A percentile compares a stretch with the other conserved stretches of the same genome.
Evolutionary conservation across 1,140 invertebrate species (phyloP).

Genomic region (Chironomus striatipennis): DNA sequence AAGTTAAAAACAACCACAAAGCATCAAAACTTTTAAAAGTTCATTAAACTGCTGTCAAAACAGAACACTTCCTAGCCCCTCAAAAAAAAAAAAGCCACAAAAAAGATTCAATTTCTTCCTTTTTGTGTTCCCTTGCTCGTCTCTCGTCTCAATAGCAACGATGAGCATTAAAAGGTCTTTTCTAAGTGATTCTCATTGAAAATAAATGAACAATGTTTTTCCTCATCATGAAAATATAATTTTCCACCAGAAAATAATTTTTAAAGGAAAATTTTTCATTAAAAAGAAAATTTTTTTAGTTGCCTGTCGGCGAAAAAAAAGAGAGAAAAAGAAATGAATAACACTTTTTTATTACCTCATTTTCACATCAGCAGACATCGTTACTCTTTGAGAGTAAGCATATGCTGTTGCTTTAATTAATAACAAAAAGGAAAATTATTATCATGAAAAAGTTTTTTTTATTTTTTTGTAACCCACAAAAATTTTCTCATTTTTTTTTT

Average conservation of each 20-base stretch:
- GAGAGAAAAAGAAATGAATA: background rate
- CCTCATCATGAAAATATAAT: background rate
- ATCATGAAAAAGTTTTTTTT: background rate
- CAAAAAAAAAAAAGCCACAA: background rate
- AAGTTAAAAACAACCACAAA: no score
- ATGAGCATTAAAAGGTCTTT: background rate
- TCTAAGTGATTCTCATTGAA: background rate
- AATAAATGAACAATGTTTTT: background rate
- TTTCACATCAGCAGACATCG: background rate
- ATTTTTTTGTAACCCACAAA: background rate
- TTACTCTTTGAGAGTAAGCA: background rate
- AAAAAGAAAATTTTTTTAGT: background rate
- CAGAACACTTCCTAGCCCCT: no score
- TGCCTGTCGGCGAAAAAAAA: background rate
- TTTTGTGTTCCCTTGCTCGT: background rate
- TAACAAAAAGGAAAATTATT: background rate
- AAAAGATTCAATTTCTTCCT: background rate
- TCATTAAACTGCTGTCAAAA: no score
- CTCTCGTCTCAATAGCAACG: background rate
- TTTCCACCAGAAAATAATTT: no score
- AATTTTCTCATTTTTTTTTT: background rate
- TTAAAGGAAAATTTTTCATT: background rate
- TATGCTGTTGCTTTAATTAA: background rate
- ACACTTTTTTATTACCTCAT: slow-evolving; percentile 12
- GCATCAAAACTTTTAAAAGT: no score